These are phyloP conservation scores for Hemiscyllium ocellatum DNA, from an alignment of 2,113 vertebrate genomes.

Conservation along the genomic window DNA sequence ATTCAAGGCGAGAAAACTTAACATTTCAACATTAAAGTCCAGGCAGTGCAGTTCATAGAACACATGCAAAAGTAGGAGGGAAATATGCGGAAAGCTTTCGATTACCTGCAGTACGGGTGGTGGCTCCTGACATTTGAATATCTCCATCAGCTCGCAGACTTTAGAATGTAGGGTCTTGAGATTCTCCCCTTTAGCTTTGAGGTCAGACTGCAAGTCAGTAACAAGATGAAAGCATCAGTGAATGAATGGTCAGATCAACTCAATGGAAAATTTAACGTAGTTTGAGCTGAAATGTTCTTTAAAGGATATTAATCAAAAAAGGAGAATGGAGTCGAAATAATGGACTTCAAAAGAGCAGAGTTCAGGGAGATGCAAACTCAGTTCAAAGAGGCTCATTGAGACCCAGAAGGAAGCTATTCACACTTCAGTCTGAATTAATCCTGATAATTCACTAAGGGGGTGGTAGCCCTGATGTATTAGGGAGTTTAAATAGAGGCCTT, in stretches of 20 bases:
- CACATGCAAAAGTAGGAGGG: not conserved
- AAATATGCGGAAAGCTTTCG: constrained; percentile 31
- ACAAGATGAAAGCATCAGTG: not conserved
- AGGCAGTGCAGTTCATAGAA: not conserved
- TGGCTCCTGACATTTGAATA: constrained; percentile 66
- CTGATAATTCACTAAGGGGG: not conserved
- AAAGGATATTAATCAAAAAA: not conserved
- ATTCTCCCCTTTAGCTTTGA: constrained; percentile 68
- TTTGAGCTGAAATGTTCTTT: not conserved
- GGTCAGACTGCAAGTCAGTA: constrained; percentile 66
- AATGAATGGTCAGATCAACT: too few species aligned
- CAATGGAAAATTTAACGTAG: not conserved
- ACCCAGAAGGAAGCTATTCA: not conserved
- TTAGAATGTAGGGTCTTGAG: constrained; percentile 72
- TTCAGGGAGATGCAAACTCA: not conserved
- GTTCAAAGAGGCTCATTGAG: not conserved
- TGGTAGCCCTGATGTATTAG: too few species aligned
- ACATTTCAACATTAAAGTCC: not conserved
- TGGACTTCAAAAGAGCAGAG: not conserved
- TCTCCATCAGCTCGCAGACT: constrained; percentile 72
- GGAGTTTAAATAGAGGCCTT: not conserved
- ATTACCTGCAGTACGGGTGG: constrained; percentile 82
- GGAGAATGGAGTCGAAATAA: not conserved
- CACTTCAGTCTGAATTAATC: not conserved
- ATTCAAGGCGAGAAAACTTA: not conserved